Evolutionary conservation across 2,113 vertebrate genomes (phyloP), one percentile per base, ranked within the genome.

Genomic region (Prinia subflava): DNA sequence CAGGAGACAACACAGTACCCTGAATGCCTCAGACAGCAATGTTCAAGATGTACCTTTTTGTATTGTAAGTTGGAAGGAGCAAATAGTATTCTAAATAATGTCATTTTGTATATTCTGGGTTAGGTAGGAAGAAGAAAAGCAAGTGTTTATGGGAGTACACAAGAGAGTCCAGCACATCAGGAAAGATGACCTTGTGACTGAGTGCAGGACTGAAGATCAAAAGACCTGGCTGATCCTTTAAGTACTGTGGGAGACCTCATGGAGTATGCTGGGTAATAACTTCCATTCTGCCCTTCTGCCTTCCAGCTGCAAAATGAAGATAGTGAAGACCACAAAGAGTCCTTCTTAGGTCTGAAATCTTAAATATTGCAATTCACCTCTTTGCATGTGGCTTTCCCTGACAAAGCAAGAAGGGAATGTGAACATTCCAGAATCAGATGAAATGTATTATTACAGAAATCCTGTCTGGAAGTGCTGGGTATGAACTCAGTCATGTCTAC

Each of bases 31-130:
- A 63, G 64, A 89, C 64, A 57, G 63, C 24, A 90, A 19, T 11
- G 52, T 62, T 87, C 52, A 85, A 39, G 77, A 59, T 35, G n/a
- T 52, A 59, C 24, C 80, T 92, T 41, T 57, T 31, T 28, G 39
- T n/a, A 87, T 11, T 27, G 17, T 42, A 84, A 74, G 17, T 18
- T 74, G 67, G 46, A 93, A 94, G 62, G 21, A 94, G 41, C n/a
- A 79, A 91, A 82, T 6, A 50, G 49, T 37, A 56, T 75, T 77
- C 41, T 25, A 69, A 41, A 69, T 39, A 82, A 62, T 35, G n/a
- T 21, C 42, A 71, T 57, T 88, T 89, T 64, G 3, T 23, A 67
- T 85, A 90, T 79, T 75, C 39, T 69, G 50, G 44, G 37, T 31
- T 83, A 83, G 25, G 53, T 15, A 82, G 35, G 74, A 69, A 91